Evolutionary conservation across 2,797 vertebrate genomes (phyloP), one percentile per base, ranked within the genome.

Genomic region (Coregonus suidteri): DNA sequence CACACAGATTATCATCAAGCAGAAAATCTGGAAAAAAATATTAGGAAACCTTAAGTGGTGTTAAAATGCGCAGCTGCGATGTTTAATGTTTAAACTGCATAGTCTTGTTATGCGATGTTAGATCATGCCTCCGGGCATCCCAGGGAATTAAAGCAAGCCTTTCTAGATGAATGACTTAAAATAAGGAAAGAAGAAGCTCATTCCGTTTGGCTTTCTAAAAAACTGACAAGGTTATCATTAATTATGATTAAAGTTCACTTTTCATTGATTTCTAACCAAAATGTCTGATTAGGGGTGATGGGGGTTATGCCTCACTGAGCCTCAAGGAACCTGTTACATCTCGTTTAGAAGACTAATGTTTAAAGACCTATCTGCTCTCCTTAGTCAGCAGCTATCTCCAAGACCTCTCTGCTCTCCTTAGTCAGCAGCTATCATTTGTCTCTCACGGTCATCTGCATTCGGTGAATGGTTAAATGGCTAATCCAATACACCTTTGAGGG

Each of bases 401-500:
- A 47, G 41, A 71, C 59, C 69, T 64, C 16, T 11, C 18, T 54
- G 30, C 31, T 37, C 54, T 69, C 15, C 47, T 69, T 3, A 47
- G 9, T 11, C 41, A 68, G 62, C 78, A n/a, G 34, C 53, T 31
- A 35, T 75, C 31, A 52, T 34, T 35, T 62, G 59, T 30, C 18
- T 34, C 72, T 71, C 62, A 34, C 37, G 76, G 47, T 73, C 30
- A 25, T 64, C 34, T 77, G 56, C 64, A 51, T 70, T 78, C n/a
- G 37, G 25, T 20, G 7, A 83, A 78, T 20, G 72, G 81, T 81
- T 47, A 79, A 85, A 77, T 37, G 74, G 75, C 80, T 86, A 85
- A 83, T 86, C 84, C 85, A 84, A 86, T 85, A 83, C 84, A 86
- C 84, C 86, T 88, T 85, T 78, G 77, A 80, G 75, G 77, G 71